Percentiles rank a stretch among this genome's conserved stretches.
These are phyloP conservation scores for Hemaris fuciformis DNA, from an alignment of 2,888 invertebrate genomes.

Conservation along the genomic window DNA sequence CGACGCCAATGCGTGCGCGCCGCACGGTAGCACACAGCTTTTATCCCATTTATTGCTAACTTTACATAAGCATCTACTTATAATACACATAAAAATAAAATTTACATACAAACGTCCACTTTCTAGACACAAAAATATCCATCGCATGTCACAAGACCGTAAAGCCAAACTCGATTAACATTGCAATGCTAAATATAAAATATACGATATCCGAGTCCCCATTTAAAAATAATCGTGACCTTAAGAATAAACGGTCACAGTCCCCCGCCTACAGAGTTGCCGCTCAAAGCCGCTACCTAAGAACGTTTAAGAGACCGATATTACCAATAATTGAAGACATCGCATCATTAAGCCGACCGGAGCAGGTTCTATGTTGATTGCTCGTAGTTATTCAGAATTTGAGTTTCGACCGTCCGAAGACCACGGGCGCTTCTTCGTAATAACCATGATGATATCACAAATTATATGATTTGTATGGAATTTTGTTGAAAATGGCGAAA, in stretches of 20 bases:
- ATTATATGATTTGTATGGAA: slow-evolving; percentile 81
- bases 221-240: slow-evolving; percentile 44
- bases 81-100: slow-evolving; percentile 13
- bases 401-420: slow-evolving; percentile 65
- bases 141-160: neutral
- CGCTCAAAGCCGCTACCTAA: slow-evolving; percentile 71
- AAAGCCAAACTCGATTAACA: neutral
- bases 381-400: slow-evolving; percentile 79
- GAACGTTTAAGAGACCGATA: slow-evolving; percentile 75
- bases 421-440: slow-evolving; percentile 77
- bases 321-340: slow-evolving; percentile 78
- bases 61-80: slow-evolving; percentile 13
- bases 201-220: slow-evolving; percentile 21
- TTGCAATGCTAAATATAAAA: slow-evolving; percentile 15
- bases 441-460: slow-evolving; percentile 79
- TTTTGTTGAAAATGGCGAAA: slow-evolving; percentile 82
- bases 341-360: slow-evolving; percentile 69
- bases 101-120: neutral
- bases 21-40: slow-evolving; percentile 58
- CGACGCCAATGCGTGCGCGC: slow-evolving; percentile 77
- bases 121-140: slow-evolving; percentile 18
- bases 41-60: neutral
- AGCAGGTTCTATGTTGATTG: slow-evolving; percentile 77
- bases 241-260: slow-evolving; percentile 41
- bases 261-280: slow-evolving; percentile 34